A percentile compares a stretch with the other conserved stretches of the same genome.
phyloP scores from a whole-genome alignment of 2,113 vertebrate species.

The Dromaius novaehollandiae region DNA sequence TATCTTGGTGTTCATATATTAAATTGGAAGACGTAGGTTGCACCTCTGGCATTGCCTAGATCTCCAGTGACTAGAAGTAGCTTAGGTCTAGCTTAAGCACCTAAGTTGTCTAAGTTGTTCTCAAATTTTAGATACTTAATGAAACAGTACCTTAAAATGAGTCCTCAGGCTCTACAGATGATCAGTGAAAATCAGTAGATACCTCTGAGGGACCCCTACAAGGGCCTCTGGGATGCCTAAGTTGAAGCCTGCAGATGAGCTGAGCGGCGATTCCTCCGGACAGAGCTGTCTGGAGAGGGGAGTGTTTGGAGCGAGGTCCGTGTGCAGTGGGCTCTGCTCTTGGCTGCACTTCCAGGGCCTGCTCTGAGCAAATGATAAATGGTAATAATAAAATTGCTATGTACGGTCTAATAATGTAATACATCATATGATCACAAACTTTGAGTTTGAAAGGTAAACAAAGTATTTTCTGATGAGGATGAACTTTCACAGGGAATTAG shows the following conservation, averaged over 20 bases:
- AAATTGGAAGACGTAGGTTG: too few species aligned
- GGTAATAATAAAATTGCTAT: neutral
- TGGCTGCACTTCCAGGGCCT: neutral
- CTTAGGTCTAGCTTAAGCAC: too few species aligned
- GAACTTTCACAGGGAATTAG: neutral
- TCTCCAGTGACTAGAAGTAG: too few species aligned
- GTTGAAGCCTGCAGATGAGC: neutral
- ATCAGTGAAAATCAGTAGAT: neutral
- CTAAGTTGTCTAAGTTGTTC: neutral
- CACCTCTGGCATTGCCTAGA: too few species aligned
- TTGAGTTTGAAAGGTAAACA: constrained; percentile 3
- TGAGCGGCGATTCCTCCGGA: neutral
- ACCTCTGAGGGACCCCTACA: neutral
- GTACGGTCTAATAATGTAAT: neutral
- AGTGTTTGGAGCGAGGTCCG: neutral
- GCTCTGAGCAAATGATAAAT: neutral
- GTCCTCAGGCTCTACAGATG: neutral
- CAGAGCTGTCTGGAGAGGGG: neutral
- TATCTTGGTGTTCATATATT: neutral
- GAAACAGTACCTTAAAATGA: neutral
- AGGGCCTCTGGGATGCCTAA: neutral
- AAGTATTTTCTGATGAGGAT: neutral
- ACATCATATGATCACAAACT: neutral
- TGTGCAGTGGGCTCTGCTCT: neutral
- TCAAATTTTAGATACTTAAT: neutral